These are phyloP conservation scores for Choloepus hoffmanni DNA, from an alignment of 2,113 vertebrate species.

Conservation along the genomic window DNA sequence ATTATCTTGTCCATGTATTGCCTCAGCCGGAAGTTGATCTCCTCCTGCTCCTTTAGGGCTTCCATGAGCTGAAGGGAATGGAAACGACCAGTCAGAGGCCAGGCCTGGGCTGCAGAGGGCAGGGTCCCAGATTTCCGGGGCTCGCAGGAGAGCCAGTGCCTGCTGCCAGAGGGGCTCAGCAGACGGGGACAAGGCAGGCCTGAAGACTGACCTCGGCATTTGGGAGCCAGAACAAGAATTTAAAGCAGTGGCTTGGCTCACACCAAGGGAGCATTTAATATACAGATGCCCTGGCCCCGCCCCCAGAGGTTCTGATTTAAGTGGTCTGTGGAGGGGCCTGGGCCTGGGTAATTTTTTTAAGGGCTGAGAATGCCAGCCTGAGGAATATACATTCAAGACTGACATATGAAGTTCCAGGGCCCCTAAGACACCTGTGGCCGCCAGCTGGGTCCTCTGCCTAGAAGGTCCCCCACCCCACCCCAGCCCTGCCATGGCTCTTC, in stretches of 20 bases:
- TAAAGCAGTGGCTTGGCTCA: not conserved
- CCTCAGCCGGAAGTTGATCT: constrained; percentile 95
- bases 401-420: not conserved
- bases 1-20: constrained; percentile 99
- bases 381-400: not conserved
- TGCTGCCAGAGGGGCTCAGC: not conserved
- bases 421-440: not conserved
- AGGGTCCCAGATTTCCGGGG: not conserved
- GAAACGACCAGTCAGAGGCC: constrained; percentile 31
- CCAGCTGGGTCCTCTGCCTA: not conserved
- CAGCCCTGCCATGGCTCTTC: not conserved
- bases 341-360: not conserved
- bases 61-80: constrained; percentile 94
- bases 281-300: not conserved
- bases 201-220: not conserved
- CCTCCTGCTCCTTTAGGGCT: constrained; percentile 98
- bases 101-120: not conserved
- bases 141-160: not conserved
- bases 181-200: not conserved
- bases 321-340: not conserved
- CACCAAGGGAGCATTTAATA: fast-evolving
- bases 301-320: too few relatives aligned
- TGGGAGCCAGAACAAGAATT: not conserved
- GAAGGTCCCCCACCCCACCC: not conserved
- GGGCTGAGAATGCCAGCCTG: not conserved